Percentiles rank a stretch among this genome's conserved stretches.
Evolutionary conservation across 2,888 invertebrate genomes (phyloP).

Genomic region (Myopa tessellatipennis): DNA sequence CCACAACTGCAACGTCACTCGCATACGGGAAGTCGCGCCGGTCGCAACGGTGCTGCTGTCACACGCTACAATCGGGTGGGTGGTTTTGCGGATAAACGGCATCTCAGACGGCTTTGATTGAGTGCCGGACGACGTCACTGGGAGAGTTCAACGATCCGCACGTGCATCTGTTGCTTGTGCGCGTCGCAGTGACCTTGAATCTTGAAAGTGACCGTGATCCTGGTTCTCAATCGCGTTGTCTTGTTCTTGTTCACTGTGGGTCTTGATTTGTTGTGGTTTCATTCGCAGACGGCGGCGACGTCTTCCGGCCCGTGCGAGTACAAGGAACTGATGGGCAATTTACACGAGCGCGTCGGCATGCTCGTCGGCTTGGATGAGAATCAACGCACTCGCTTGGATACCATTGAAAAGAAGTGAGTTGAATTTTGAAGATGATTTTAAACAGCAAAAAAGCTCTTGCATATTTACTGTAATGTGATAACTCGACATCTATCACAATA

Average conservation of each 20-base stretch:
- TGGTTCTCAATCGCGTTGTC: not conserved
- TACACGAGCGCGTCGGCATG: constrained; percentile 64
- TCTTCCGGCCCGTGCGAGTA: constrained; percentile 16
- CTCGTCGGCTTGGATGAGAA: constrained; percentile 65
- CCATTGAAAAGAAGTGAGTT: constrained; percentile 66
- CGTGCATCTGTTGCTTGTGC: not conserved
- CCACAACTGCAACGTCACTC: constrained; percentile 14
- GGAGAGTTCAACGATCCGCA: constrained; percentile 16
- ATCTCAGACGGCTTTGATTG: not conserved
- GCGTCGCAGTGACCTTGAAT: not conserved
- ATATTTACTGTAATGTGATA: too few relatives aligned
- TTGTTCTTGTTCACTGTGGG: not conserved
- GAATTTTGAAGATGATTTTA: not conserved
- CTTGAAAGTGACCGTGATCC: not conserved
- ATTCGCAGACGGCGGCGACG: constrained; percentile 5
- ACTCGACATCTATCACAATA: too few relatives aligned
- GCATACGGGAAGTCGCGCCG: not conserved
- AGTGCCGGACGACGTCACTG: not conserved
- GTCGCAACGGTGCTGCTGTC: not conserved
- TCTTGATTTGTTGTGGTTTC: not conserved
- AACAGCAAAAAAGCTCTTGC: not conserved
- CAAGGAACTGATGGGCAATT: constrained; percentile 58
- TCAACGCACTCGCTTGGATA: constrained; percentile 63
- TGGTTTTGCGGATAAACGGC: not conserved
- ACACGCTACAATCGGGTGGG: constrained; percentile 29